These are phyloP conservation scores for Myiozetetes cayanensis DNA, from an alignment of 2,113 vertebrate species.

Conservation along the genomic window DNA sequence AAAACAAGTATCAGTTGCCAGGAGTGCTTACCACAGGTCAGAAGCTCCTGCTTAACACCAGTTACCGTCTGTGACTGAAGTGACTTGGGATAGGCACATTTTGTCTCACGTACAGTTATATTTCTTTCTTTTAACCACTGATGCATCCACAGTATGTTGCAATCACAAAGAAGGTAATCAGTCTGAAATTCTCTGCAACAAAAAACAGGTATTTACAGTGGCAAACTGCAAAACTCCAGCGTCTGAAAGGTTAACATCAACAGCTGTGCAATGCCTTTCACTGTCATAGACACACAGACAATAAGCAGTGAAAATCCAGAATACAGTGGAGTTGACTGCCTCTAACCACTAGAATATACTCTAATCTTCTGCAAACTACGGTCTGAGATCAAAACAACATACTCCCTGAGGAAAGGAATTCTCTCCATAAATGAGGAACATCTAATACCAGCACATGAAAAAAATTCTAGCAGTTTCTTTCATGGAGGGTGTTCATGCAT, in stretches of 20 bases:
- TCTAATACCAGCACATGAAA: neutral
- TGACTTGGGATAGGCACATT: slow-evolving; percentile 90
- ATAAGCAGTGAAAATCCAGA: neutral
- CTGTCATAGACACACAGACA: neutral
- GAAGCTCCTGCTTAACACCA: slow-evolving; percentile 80
- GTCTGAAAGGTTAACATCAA: neutral
- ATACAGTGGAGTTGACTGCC: neutral
- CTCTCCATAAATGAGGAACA: neutral
- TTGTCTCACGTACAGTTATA: slow-evolving; percentile 87
- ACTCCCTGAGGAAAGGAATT: neutral
- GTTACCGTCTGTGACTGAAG: slow-evolving; percentile 86
- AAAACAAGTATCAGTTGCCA: neutral
- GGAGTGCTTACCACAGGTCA: slow-evolving; percentile 88
- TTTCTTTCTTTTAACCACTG: slow-evolving; percentile 88
- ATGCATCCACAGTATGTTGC: slow-evolving; percentile 92
- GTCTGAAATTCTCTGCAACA: slow-evolving; percentile 91
- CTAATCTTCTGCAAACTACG: neutral
- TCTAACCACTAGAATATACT: neutral
- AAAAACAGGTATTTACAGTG: neutral
- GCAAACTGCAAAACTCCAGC: neutral
- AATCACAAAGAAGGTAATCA: slow-evolving; percentile 93
- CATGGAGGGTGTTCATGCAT: rapidly evolving
- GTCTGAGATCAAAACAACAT: neutral
- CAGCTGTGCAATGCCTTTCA: neutral
- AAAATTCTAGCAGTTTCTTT: neutral